Percentiles rank a stretch among this genome's conserved stretches.
These are phyloP conservation scores for Neodiprion lecontei DNA, from an alignment of 1,140 invertebrate species.

Conservation along the genomic window DNA sequence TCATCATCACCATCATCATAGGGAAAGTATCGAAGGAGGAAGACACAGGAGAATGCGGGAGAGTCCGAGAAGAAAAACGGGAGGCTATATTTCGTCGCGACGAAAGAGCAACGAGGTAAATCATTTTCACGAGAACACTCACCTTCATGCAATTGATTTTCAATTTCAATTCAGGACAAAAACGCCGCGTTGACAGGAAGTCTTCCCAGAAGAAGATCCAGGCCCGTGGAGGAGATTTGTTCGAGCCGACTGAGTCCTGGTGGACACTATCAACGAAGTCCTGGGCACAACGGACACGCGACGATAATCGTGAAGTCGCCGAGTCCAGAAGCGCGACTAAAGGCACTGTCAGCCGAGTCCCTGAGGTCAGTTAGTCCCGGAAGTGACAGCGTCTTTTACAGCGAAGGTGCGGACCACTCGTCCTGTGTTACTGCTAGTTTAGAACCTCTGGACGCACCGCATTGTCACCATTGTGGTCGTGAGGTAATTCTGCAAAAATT, in stretches of 20 bases:
- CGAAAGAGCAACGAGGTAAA: conserved; percentile 55
- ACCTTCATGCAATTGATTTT: background rate
- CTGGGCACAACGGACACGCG: conserved; percentile 50
- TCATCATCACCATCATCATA: conserved; percentile 53
- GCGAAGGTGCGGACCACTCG: conserved; percentile 70
- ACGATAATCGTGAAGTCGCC: conserved; percentile 54
- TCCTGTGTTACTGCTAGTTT: conserved; percentile 27
- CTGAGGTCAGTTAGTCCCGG: conserved; percentile 84
- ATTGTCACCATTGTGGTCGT: conserved; percentile 82
- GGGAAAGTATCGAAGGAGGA: conserved; percentile 49
- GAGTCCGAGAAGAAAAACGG: conserved; percentile 70
- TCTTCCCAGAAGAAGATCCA: conserved; percentile 70
- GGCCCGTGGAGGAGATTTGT: conserved; percentile 62
- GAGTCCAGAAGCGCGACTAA: conserved; percentile 65
- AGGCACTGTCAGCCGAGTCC: conserved; percentile 85
- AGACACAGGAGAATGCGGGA: conserved; percentile 71
- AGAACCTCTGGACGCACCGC: conserved; percentile 51
- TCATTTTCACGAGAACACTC: background rate
- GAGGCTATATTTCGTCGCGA: conserved; percentile 51
- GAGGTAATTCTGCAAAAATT: conserved; percentile 61
- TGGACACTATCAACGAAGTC: conserved; percentile 49
- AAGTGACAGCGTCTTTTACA: conserved; percentile 88
- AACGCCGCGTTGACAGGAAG: conserved; percentile 71
- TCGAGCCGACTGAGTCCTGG: conserved; percentile 52
- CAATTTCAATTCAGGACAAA: conserved; percentile 46